Evolutionary conservation across 2,888 invertebrate species (phyloP).

Genomic region (Andrena haemorrhoa): DNA sequence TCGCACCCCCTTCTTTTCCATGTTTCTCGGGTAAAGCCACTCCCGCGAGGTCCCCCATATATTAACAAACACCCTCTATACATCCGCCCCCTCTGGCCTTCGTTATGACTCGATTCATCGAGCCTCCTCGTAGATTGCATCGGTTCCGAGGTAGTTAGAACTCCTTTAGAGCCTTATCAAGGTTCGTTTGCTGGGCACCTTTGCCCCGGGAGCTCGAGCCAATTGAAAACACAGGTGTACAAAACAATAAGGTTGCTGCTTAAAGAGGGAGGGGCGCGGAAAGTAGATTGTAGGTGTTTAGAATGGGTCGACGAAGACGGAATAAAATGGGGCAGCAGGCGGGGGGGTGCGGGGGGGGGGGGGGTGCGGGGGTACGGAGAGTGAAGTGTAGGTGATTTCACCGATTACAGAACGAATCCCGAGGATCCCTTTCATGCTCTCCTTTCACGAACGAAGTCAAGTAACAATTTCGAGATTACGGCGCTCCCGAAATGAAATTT

Average conservation of each 20-base stretch:
- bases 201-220: conserved; percentile 41
- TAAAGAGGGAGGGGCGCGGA: conserved; percentile 44
- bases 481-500: conserved; percentile 77
- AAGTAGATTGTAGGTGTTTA: conserved; percentile 40
- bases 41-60: background rate
- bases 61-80: background rate
- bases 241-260: conserved; percentile 66
- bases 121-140: conserved; percentile 55
- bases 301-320: conserved; percentile 8
- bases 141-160: conserved; percentile 61
- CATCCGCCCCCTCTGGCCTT: background rate
- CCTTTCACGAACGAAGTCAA: conserved; percentile 77
- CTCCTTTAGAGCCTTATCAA: conserved; percentile 58
- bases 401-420: conserved; percentile 73
- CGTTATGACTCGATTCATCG: conserved; percentile 50
- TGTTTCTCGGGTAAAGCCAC: background rate
- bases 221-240: conserved; percentile 73
- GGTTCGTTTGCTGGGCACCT: conserved; percentile 51
- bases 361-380: background rate
- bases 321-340: background rate
- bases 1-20: background rate
- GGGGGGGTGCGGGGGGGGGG: background rate
- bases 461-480: conserved; percentile 80
- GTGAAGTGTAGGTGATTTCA: conserved; percentile 59
- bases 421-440: conserved; percentile 72